A percentile compares a stretch with the other conserved stretches of the same genome.
Conservation (phyloP, 37 sponge, comb jelly and placozoan species). For the Cladorhizidae sp. region DNA sequence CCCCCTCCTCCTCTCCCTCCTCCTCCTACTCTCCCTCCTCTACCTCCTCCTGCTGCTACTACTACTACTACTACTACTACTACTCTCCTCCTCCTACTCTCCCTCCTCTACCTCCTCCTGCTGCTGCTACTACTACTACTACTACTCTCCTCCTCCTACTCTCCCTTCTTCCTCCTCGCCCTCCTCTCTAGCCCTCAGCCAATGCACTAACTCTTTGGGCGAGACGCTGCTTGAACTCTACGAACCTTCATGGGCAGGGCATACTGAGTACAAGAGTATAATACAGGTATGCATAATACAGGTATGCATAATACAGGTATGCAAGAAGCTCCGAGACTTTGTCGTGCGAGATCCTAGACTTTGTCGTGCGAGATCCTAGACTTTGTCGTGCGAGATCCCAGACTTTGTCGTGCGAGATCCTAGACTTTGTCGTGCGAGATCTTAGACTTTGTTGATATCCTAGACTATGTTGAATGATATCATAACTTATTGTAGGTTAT, state of each 20-base stretch:
- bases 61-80: constrained; percentile 5
- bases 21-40: too few species aligned
- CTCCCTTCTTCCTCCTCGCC: constrained; percentile 16
- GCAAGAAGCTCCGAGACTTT: too few species aligned
- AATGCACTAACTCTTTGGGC: constrained; percentile 35
- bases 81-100: background rate
- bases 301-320: too few species aligned
- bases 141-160: constrained; percentile 19
- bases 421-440: too few species aligned
- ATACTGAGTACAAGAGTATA: constrained; percentile 4
- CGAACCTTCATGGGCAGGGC: constrained; percentile 76
- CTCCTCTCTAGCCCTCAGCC: constrained; percentile 28
- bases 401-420: too few species aligned
- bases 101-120: constrained; percentile 16
- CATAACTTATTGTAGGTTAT: too few species aligned
- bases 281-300: constrained; percentile 52
- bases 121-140: background rate
- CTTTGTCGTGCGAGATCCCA: too few species aligned
- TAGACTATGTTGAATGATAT: too few species aligned
- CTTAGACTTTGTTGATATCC: too few species aligned
- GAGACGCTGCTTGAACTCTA: constrained; percentile 52
- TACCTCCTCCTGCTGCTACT: background rate
- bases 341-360: too few species aligned
- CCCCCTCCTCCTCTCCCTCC: too few species aligned
- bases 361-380: too few species aligned